A percentile compares a stretch with the other conserved stretches of the same genome.
Conservation (phyloP, 2,888 invertebrate species). For the Pristionchus exspectatus region DNA sequence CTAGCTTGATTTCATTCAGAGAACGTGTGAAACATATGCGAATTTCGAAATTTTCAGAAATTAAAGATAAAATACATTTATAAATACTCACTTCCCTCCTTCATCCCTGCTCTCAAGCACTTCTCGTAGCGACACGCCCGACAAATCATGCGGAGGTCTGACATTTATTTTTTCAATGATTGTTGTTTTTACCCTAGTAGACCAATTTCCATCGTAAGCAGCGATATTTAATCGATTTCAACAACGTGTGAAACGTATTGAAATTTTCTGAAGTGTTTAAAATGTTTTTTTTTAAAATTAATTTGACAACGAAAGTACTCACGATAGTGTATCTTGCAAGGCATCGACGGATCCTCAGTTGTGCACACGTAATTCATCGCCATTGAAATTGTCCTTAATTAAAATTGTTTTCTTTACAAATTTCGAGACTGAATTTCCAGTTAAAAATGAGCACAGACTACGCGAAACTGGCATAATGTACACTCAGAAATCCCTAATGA, state of each 20-base stretch:
- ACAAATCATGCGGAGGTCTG: conserved; percentile 53
- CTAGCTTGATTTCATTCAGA: not conserved
- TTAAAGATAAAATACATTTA: not conserved
- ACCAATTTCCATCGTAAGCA: not conserved
- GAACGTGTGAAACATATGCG: not conserved
- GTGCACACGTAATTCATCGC: conserved; percentile 46
- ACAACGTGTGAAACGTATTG: not conserved
- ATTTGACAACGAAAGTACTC: not conserved
- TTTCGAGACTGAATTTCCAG: too few relatives aligned
- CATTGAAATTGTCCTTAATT: conserved; percentile 48
- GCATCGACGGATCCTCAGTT: not conserved
- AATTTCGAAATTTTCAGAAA: not conserved
- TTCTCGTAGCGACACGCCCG: conserved; percentile 20
- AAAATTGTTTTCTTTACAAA: not conserved
- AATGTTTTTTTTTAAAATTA: not conserved
- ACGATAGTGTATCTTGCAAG: conserved; percentile 47
- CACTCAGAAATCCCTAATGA: too few relatives aligned
- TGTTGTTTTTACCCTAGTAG: not conserved
- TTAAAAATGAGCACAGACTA: too few relatives aligned
- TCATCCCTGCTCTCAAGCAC: conserved; percentile 30
- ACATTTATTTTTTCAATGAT: not conserved
- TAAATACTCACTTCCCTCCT: conserved; percentile 31
- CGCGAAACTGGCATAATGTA: too few relatives aligned
- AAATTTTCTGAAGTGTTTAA: not conserved
- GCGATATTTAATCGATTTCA: too few relatives aligned